Evolutionary conservation across 2,888 invertebrate genomes (phyloP), one percentile per base, ranked within the genome.

Genomic region (Xylota segnis): DNA sequence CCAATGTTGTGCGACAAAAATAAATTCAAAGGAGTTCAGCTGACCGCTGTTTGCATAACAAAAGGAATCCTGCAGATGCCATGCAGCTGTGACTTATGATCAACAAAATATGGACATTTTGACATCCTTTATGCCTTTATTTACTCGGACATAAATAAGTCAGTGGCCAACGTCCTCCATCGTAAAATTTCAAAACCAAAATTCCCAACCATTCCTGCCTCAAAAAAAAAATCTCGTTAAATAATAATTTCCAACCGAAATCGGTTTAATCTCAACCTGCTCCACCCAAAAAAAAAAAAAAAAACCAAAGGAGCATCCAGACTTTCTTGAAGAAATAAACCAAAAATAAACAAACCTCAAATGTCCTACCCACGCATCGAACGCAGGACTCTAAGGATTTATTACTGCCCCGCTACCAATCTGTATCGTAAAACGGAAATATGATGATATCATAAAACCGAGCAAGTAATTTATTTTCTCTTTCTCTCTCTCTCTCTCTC

Each of bases 391-490:
- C 32, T 32, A 47, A 63, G 78, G 70, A 78, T 78, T 78, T 78
- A 78, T 63, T 71, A 63, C 68, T 50, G 34, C 29, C 40, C 61
- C 52, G 56, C 43, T 58, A 43, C 66, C 37, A 68, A 50, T 68
- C 58, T 70, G 12, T 14, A 45, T 77, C 50, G 52, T 77, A 70
- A 61, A 61, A 70, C 61, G 61, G 52, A 78, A 77, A 70, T 70
- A 70, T 70, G 68, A 77, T 77, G 77, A 63, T 61, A 63, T 70
- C 70, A 71, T 78, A 63, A 78, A 77, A 63, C n/a, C 45, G n/a
- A 70, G 45, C 56, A 63, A 70, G 56, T 47, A 63, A 70, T 61
- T 63, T 61, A 45, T 37, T 56, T 32, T 52, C 16, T 34, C 23
- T 68, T 23, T 54, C 34, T 34, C 4, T 6, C 34, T 34, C 34